Conservation (phyloP, 2,113 vertebrate species). For the Cyphomyrus discorhynchus region DNA sequence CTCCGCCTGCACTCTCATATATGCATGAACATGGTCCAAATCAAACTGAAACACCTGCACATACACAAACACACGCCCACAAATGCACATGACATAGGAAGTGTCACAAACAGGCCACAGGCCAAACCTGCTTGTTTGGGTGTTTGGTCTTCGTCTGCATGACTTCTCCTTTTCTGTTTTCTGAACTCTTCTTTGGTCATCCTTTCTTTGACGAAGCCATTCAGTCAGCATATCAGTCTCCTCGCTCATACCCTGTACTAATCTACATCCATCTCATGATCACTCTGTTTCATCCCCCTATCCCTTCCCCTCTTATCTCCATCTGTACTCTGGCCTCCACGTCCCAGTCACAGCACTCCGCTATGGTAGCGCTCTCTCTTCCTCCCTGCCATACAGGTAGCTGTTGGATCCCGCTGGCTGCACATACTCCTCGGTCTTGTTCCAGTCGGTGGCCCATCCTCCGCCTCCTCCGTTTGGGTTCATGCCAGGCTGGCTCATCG, state of each 20-base stretch:
- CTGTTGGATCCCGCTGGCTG: slow-evolving; percentile 77
- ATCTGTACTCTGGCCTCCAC: not conserved
- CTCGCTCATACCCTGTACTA: not conserved
- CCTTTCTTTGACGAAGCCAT: not conserved
- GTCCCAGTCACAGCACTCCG: not conserved
- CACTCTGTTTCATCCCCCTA: not conserved
- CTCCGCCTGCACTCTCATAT: slow-evolving; percentile 38
- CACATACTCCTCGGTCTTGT: slow-evolving; percentile 90
- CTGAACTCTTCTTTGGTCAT: not conserved
- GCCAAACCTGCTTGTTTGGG: not conserved
- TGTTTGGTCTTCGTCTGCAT: not conserved
- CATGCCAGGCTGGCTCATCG: slow-evolving; percentile 58
- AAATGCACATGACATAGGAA: slow-evolving; percentile 5
- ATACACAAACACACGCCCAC: not conserved
- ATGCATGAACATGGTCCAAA: not conserved
- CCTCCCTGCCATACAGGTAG: slow-evolving; percentile 71
- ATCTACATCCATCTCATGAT: slow-evolving; percentile 16
- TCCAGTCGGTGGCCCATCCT: slow-evolving; percentile 82
- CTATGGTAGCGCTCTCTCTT: slow-evolving; percentile 54
- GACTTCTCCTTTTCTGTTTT: not conserved
- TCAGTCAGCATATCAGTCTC: not conserved
- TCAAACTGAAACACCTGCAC: slow-evolving; percentile 11
- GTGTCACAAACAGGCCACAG: not conserved
- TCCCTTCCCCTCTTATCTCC: not conserved
- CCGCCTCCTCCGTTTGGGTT: slow-evolving; percentile 53